phyloP scores from a whole-genome alignment of 2,888 invertebrate species.

The Plebejus argus region DNA sequence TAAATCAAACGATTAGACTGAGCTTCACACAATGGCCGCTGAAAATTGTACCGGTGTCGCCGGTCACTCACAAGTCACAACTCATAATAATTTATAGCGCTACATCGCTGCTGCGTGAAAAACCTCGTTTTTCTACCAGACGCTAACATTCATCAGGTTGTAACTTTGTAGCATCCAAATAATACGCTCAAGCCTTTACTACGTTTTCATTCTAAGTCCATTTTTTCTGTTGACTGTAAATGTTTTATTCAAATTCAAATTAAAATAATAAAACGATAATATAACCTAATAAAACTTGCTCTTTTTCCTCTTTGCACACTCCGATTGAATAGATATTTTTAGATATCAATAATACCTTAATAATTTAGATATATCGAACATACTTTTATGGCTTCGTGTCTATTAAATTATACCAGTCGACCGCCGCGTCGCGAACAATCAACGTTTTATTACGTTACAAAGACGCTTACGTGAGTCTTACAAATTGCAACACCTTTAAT shows the following conservation, averaged over 20 bases:
- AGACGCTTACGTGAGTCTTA: slow-evolving; percentile 18
- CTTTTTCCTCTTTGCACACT: no score
- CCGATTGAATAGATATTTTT: no score
- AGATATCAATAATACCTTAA: background rate
- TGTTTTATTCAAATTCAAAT: no score
- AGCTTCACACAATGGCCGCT: slow-evolving; percentile 26
- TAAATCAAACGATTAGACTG: slow-evolving; percentile 34
- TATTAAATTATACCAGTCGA: background rate
- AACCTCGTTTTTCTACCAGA: slow-evolving; percentile 15
- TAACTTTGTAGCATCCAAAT: background rate
- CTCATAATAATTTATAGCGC: slow-evolving; percentile 32
- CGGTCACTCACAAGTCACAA: slow-evolving; percentile 31
- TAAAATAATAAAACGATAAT: no score
- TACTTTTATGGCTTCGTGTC: background rate
- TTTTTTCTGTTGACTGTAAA: no score
- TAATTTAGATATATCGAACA: background rate
- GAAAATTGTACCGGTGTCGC: slow-evolving; percentile 32
- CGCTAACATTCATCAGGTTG: background rate
- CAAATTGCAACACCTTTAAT: slow-evolving; percentile 20
- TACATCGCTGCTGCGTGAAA: slow-evolving; percentile 24
- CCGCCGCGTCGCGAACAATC: slow-evolving; percentile 5
- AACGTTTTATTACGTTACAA: slow-evolving; percentile 5
- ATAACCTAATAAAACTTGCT: no score
- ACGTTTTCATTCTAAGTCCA: no score
- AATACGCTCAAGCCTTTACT: background rate